Evolutionary conservation across 2,797 vertebrate species (phyloP), one percentile per base, ranked within the genome.

Genomic region (Pseudopleuronectes americanus): DNA sequence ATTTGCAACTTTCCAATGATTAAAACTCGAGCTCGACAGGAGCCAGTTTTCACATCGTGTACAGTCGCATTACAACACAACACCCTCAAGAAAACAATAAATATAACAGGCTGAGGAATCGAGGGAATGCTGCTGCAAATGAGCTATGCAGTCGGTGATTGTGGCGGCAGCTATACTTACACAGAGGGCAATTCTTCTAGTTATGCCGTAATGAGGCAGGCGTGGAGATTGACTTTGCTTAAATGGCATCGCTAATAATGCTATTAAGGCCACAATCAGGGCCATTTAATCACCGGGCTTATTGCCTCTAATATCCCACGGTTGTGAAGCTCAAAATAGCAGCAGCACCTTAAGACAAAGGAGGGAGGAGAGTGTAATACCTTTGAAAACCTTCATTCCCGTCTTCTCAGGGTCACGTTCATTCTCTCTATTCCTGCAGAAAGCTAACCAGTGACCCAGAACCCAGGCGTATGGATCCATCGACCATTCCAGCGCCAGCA

Each of bases 191-290:
- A 57, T 77, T 77, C 81, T 67, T 80, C 67, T 64, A 57, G 63
- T 76, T 73, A 74, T 76, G 71, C 71, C 28, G 64, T 90, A 90
- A 91, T 87, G 85, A 85, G 74, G 74, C 80, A 68, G 72, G 64
- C 85, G 77, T 77, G 81, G 36, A 84, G 72, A 87, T 48, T 91
- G 91, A 93, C 92, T 91, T 92, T 92, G 90, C 77, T 81, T 78
- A 88, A 91, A 89, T 86, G 83, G 78, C 83, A 86, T 77, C 68
- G 85, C 87, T 91, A 86, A 90, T 87, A 90, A 88, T 63, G 80
- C 82, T 80, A 87, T 81, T 79, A 90, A 68, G 68, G 79, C 51
- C 80, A 69, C 77, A 81, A 74, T 79, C 67, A 63, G 60, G 60
- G 75, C 77, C 66, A 43, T 88, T 89, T 87, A 89, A 90, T 93